Evolutionary conservation across 92 coral and sea anemone genomes (phyloP).

Genomic region (Plumapathes pennacea): DNA sequence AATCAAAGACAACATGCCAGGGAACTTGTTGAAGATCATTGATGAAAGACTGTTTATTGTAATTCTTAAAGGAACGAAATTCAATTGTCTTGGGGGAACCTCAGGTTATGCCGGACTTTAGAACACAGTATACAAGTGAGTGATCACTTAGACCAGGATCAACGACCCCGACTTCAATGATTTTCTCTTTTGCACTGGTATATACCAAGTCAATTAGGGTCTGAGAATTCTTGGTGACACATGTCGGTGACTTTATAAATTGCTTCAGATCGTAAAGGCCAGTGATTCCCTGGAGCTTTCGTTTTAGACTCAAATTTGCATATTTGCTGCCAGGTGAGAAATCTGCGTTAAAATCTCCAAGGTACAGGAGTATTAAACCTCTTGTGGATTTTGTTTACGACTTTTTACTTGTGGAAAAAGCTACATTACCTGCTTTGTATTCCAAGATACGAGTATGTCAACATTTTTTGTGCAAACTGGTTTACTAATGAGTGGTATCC

Average conservation of each 20-base stretch:
- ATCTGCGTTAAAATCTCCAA: constrained; percentile 21
- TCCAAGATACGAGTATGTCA: too few species aligned
- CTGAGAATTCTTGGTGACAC: constrained; percentile 21
- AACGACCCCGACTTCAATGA: constrained; percentile 12
- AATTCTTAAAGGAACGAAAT: constrained; percentile 24
- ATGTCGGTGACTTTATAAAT: constrained; percentile 8
- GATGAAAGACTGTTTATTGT: constrained; percentile 19
- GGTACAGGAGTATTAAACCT: too few species aligned
- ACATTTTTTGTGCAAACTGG: too few species aligned
- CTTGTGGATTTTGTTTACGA: too few species aligned
- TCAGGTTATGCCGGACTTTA: constrained; percentile 27
- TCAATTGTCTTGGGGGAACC: constrained; percentile 32
- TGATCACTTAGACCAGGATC: constrained; percentile 36
- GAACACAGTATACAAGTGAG: constrained; percentile 30
- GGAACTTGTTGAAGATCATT: constrained; percentile 21
- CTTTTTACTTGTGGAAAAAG: too few species aligned
- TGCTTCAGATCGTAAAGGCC: constrained; percentile 23
- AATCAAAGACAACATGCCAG: constrained; percentile 42
- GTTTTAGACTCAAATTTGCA: constrained; percentile 1
- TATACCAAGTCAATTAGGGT: too few species aligned
- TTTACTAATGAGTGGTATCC: too few species aligned
- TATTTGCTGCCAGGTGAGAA: constrained; percentile 4
- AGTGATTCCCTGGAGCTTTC: constrained; percentile 27
- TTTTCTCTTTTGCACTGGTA: constrained; percentile 16
- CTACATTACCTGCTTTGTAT: too few species aligned